These are phyloP conservation scores for Eustalomyia histrio DNA, from an alignment of 2,888 invertebrate species.

Conservation along the genomic window DNA sequence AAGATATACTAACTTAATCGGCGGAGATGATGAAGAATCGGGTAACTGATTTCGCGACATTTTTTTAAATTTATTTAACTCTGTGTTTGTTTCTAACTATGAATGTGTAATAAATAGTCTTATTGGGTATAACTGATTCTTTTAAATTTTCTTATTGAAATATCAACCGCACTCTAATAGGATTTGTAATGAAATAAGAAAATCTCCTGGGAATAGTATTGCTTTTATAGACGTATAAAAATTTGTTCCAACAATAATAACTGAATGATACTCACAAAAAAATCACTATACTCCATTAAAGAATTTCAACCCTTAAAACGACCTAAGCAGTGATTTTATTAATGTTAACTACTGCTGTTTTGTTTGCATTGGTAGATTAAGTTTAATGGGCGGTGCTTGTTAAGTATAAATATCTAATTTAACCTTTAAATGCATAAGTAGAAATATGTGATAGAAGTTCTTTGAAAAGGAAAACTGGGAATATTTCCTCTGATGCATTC, in stretches of 20 bases:
- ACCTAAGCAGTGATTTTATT: conserved; percentile 10
- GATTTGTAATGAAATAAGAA: conserved; percentile 68
- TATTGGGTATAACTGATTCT: neutral
- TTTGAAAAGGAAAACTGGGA: too few species aligned
- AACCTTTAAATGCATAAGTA: conserved; percentile 21
- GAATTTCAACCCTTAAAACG: conserved; percentile 47
- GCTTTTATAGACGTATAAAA: conserved; percentile 70
- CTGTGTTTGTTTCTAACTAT: neutral
- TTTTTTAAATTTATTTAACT: conserved; percentile 50
- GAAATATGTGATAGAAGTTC: too few species aligned
- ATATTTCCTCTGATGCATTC: too few species aligned
- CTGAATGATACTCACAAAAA: conserved; percentile 38
- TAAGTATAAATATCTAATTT: conserved; percentile 3
- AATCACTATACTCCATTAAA: conserved; percentile 11
- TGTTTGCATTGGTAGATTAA: conserved; percentile 47
- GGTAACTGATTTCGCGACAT: conserved; percentile 83
- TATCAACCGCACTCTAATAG: conserved; percentile 68
- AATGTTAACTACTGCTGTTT: conserved; percentile 2
- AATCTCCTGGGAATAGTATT: conserved; percentile 70
- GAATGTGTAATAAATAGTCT: neutral
- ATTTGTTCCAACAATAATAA: neutral
- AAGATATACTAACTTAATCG: conserved; percentile 81
- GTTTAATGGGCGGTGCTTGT: conserved; percentile 51
- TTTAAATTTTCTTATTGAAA: conserved; percentile 12
- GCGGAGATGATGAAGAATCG: conserved; percentile 86